Evolutionary conservation across 2,888 invertebrate species (phyloP).

Genomic region (Pristionchus japonicus): DNA sequence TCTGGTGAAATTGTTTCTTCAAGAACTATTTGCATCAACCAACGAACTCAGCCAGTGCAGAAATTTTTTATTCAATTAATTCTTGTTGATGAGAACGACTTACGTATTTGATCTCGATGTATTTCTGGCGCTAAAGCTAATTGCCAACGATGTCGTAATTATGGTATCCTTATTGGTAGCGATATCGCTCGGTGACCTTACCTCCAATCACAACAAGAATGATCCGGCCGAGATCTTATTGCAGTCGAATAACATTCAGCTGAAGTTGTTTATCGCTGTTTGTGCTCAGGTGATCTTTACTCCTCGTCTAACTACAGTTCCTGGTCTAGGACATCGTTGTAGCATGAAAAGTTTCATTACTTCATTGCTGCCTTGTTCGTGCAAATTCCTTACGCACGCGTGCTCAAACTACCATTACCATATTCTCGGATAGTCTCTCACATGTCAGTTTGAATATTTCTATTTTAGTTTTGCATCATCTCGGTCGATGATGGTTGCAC

Average conservation of each 20-base stretch:
- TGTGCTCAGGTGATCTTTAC: not conserved
- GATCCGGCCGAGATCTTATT: not conserved
- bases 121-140: not conserved
- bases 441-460: no score
- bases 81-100: not conserved
- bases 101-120: not conserved
- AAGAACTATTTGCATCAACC: no score
- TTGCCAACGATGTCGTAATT: not conserved
- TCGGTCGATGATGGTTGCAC: not conserved
- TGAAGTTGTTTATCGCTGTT: not conserved
- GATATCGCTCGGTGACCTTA: not conserved
- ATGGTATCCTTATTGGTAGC: not conserved
- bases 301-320: no score
- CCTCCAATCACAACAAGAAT: not conserved
- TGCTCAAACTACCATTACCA: not conserved
- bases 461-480: no score
- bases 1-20: no score
- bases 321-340: no score
- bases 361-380: not conserved
- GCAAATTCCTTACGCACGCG: not conserved
- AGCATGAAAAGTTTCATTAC: no score
- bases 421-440: no score
- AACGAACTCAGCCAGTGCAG: no score
- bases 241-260: not conserved
- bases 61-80: not conserved